Evolutionary conservation across 2,888 invertebrate species (phyloP).

Genomic region (Dynastes maya): DNA sequence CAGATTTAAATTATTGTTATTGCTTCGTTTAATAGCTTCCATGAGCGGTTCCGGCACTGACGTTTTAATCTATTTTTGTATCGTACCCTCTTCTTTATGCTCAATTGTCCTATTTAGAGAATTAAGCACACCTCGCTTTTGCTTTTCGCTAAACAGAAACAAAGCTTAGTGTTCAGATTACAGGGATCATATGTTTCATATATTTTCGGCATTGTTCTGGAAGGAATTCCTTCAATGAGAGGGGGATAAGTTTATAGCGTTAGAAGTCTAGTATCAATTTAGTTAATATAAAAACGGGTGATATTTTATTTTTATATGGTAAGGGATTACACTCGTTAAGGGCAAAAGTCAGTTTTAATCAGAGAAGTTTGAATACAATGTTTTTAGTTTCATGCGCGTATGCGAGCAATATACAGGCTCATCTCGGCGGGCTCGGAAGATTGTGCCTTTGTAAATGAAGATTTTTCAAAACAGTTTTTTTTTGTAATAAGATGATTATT

Average conservation of each 20-base stretch:
- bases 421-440: no score
- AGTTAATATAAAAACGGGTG: not conserved
- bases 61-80: constrained; percentile 51
- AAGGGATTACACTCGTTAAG: no score
- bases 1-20: constrained; percentile 61
- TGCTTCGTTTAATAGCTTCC: constrained; percentile 57
- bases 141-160: not conserved
- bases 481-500: no score
- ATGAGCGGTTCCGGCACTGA: constrained; percentile 44
- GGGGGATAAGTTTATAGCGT: no score
- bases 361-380: no score
- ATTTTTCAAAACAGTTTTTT: no score
- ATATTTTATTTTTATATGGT: no score
- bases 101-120: constrained; percentile 40
- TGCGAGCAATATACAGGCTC: no score
- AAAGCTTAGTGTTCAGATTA: constrained; percentile 4
- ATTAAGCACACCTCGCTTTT: constrained; percentile 25
- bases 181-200: not conserved
- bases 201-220: not conserved
- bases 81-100: constrained; percentile 26
- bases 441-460: no score
- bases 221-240: not conserved
- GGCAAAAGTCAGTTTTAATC: no score
- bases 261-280: no score
- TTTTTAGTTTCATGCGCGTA: no score